Evolutionary conservation across 2,113 vertebrate genomes (phyloP).

Genomic region (Phyllostomus hastatus): DNA sequence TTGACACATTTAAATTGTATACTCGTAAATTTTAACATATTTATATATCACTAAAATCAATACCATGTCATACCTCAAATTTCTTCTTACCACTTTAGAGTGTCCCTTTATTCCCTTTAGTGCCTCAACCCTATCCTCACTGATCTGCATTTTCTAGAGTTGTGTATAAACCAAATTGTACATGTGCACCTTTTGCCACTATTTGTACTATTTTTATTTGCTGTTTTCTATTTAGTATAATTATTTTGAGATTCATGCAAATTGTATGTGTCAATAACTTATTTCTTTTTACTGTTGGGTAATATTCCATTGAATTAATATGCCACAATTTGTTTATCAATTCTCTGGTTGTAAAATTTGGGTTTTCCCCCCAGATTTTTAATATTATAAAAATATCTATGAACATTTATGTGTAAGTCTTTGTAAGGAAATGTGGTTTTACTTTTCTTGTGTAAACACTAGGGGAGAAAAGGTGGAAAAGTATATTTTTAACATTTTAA

Average conservation of each 20-base stretch:
- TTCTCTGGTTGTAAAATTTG: neutral
- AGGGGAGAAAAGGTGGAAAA: neutral
- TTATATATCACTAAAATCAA: neutral
- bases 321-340: neutral
- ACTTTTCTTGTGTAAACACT: neutral
- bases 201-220: neutral
- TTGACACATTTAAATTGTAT: neutral
- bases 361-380: neutral
- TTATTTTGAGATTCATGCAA: neutral
- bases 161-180: neutral
- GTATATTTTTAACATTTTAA: neutral
- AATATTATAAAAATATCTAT: neutral
- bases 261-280: neutral
- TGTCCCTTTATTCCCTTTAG: neutral
- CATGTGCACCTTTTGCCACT: neutral
- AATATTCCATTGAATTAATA: neutral
- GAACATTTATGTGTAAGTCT: neutral
- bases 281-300: neutral
- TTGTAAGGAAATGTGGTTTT: neutral
- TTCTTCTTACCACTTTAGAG: neutral
- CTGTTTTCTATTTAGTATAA: neutral
- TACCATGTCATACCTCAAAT: neutral
- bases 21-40: neutral
- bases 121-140: neutral
- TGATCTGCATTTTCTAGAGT: neutral